phyloP scores from a whole-genome alignment of 35 echinoderm and acorn worm species.

The Apostichopus japonicus region DNA sequence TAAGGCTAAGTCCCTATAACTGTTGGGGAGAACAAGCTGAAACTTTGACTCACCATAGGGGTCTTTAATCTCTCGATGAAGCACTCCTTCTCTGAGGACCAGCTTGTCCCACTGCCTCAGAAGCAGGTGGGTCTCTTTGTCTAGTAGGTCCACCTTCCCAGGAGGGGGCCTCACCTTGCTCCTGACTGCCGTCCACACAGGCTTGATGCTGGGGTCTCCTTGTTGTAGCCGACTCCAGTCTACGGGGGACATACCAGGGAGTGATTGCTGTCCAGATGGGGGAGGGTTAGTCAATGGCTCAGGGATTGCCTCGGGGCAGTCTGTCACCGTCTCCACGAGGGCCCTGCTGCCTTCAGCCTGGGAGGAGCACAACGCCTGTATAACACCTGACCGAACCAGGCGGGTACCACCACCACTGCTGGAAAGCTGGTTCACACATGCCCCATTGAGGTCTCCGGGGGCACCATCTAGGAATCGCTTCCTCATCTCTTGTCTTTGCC shows the following conservation, averaged over 20 bases:
- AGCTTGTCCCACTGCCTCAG: slow-evolving; percentile 58
- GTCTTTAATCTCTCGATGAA: slow-evolving; percentile 16
- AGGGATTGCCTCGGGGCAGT: not conserved
- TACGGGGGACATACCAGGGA: not conserved
- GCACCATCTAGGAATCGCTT: not conserved
- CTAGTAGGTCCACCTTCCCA: not conserved
- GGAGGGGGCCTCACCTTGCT: not conserved
- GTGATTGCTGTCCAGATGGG: not conserved
- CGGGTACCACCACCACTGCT: not conserved
- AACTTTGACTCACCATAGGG: not conserved
- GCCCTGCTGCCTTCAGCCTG: not conserved
- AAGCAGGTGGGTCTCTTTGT: not conserved
- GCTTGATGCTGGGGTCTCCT: slow-evolving; percentile 10
- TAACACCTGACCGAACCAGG: not conserved
- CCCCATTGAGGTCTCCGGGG: not conserved
- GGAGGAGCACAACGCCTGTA: not conserved
- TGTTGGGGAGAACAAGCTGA: slow-evolving; percentile 67
- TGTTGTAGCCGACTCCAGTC: slow-evolving; percentile 34
- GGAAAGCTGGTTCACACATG: not conserved
- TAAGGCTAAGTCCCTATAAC: slow-evolving; percentile 29
- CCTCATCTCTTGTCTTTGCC: slow-evolving; percentile 2
- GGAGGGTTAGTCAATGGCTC: not conserved
- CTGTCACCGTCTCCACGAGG: slow-evolving; percentile 27
- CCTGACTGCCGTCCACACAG: not conserved
- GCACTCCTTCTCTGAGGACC: slow-evolving; percentile 17